These are phyloP conservation scores for Drosophila mercatorum DNA, from an alignment of 2,888 invertebrate genomes.

Conservation along the genomic window DNA sequence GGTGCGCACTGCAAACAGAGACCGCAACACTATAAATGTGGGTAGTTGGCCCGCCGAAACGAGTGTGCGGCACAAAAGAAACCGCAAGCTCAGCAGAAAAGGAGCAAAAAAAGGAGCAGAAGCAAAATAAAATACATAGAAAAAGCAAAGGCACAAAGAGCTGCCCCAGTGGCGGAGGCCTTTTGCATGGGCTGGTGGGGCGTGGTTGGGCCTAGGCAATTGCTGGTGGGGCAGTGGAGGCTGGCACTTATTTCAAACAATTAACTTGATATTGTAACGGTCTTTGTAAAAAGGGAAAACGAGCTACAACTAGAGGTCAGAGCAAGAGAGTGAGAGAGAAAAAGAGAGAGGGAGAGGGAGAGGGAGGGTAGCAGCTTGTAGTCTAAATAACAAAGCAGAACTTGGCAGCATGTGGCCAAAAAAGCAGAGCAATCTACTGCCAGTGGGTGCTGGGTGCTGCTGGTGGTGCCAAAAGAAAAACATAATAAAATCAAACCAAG, in stretches of 20 bases:
- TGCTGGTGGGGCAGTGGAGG: slow-evolving; percentile 10
- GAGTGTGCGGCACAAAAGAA: slow-evolving; percentile 71
- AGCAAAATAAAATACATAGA: neutral
- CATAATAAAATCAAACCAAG: slow-evolving; percentile 80
- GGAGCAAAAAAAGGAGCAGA: neutral
- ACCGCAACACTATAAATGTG: slow-evolving; percentile 79
- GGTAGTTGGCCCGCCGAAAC: slow-evolving; percentile 64
- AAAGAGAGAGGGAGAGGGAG: neutral
- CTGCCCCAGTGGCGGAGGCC: neutral
- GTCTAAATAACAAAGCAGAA: slow-evolving; percentile 59
- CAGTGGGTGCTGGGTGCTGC: slow-evolving; percentile 4
- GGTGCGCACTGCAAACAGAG: slow-evolving; percentile 51
- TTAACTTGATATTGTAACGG: slow-evolving; percentile 82
- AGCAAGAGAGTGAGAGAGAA: neutral
- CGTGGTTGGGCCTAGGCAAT: slow-evolving; percentile 23
- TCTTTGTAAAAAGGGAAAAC: slow-evolving; percentile 64
- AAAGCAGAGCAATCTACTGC: slow-evolving; percentile 48
- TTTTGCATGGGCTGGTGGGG: slow-evolving; percentile 14
- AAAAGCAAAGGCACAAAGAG: slow-evolving; percentile 5
- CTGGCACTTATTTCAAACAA: slow-evolving; percentile 80
- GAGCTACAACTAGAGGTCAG: slow-evolving; percentile 40
- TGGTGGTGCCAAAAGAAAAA: slow-evolving; percentile 77
- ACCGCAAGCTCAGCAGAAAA: slow-evolving; percentile 77
- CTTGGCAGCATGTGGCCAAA: slow-evolving; percentile 77
- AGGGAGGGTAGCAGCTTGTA: slow-evolving; percentile 30